Evolutionary conservation across 2,888 invertebrate genomes (phyloP).

Genomic region (Apantesis nais): DNA sequence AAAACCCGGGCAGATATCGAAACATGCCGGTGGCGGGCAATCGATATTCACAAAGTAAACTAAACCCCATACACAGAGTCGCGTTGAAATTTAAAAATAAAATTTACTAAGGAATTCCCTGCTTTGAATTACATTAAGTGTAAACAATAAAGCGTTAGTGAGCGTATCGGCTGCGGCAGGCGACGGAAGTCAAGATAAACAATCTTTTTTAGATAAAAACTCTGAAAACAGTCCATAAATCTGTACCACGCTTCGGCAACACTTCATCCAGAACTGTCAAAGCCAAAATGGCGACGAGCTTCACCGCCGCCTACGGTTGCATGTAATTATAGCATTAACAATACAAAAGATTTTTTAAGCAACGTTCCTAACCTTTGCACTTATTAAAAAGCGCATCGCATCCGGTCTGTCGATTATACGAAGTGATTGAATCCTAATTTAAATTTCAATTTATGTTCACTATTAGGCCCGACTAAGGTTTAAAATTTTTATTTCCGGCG

Average conservation of each 20-base stretch:
- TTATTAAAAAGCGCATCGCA: constrained; percentile 77
- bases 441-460: constrained; percentile 74
- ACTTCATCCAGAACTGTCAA: constrained; percentile 76
- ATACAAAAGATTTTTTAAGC: constrained; percentile 60
- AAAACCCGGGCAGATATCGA: constrained; percentile 70
- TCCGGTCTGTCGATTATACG: constrained; percentile 73
- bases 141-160: constrained; percentile 83
- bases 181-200: constrained; percentile 85
- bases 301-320: constrained; percentile 46
- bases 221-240: constrained; percentile 81
- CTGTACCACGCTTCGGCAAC: constrained; percentile 66
- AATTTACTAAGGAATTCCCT: constrained; percentile 83
- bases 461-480: constrained; percentile 66
- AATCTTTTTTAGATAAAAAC: constrained; percentile 84
- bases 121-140: constrained; percentile 85
- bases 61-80: constrained; percentile 61
- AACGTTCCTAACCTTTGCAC: constrained; percentile 74
- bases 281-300: constrained; percentile 54
- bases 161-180: constrained; percentile 81
- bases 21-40: constrained; percentile 66
- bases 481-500: constrained; percentile 72
- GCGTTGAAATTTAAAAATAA: constrained; percentile 81
- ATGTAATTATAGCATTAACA: constrained; percentile 57
- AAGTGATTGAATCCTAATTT: constrained; percentile 78
- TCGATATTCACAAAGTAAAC: constrained; percentile 75